Evolutionary conservation across 2,797 vertebrate genomes (phyloP).

Genomic region (Myotis planiceps): DNA sequence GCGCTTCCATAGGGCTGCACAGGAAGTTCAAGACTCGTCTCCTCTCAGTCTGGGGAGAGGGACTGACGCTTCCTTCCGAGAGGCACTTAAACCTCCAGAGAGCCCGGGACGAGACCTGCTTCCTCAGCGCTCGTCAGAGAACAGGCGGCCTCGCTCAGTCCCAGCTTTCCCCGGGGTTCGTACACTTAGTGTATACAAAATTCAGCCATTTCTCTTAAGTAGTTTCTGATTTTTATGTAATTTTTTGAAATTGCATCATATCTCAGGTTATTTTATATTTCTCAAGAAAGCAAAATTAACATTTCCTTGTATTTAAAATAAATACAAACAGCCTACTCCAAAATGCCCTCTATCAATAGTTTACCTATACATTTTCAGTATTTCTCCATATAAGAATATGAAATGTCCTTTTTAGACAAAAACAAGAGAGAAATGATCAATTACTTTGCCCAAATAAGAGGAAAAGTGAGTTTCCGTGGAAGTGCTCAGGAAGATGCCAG

Average conservation of each 20-base stretch:
- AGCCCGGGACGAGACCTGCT: neutral
- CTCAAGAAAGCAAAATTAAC: constrained; percentile 35
- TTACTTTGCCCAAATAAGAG: neutral
- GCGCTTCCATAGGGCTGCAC: neutral
- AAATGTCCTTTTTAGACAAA: constrained; percentile 32
- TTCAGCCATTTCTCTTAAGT: neutral
- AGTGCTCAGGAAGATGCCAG: neutral
- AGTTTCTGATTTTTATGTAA: constrained; percentile 16
- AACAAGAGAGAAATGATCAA: neutral
- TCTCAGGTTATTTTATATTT: neutral
- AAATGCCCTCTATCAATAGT: neutral
- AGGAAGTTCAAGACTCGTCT: neutral
- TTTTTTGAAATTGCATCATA: neutral
- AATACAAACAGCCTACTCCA: neutral
- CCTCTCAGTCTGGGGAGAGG: neutral
- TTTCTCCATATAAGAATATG: neutral
- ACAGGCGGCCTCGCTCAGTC: neutral
- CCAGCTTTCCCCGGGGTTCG: neutral
- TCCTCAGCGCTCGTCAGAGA: neutral
- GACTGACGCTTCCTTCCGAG: neutral
- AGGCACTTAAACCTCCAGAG: neutral
- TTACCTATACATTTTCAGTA: neutral
- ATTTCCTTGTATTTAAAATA: neutral
- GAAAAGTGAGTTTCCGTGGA: neutral
- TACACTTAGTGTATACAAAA: neutral